Evolutionary conservation across 1,140 invertebrate species (phyloP).

Genomic region (Drosophila ficusphila): DNA sequence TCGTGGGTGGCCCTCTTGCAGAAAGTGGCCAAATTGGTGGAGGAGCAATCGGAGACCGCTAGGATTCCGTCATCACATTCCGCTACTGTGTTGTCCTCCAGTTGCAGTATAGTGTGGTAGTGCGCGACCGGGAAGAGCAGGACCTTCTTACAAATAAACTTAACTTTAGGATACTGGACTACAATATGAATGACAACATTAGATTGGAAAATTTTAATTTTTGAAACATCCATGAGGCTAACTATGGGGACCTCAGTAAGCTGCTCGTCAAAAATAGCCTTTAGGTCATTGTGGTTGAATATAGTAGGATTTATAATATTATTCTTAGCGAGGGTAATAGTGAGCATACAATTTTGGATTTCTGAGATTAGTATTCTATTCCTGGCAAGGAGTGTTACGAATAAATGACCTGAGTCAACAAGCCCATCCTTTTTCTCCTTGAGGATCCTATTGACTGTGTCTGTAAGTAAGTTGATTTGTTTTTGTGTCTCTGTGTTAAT

Average conservation of each 20-base stretch:
- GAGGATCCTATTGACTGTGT: constrained; percentile 11
- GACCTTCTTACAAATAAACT: background rate
- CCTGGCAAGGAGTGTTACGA: constrained; percentile 9
- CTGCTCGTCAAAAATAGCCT: background rate
- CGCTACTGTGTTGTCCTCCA: background rate
- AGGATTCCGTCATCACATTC: background rate
- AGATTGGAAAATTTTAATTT: background rate
- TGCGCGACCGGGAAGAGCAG: background rate
- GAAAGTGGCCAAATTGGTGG: background rate
- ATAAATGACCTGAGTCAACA: background rate
- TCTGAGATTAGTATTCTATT: constrained; percentile 23
- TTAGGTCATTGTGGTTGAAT: background rate
- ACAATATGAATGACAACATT: background rate
- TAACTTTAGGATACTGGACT: constrained; percentile 2
- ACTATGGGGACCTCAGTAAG: too few species aligned
- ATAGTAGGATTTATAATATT: too few species aligned
- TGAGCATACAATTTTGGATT: background rate
- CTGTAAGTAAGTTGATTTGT: constrained; percentile 13
- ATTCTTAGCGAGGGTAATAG: too few species aligned
- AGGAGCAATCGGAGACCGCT: background rate
- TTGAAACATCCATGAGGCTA: constrained; percentile 4
- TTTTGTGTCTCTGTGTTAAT: constrained; percentile 12
- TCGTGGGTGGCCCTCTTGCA: background rate
- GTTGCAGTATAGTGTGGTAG: background rate
- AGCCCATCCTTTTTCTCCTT: constrained; percentile 10